Evolutionary conservation across 2,113 vertebrate genomes (phyloP).

Genomic region (Hystrix brachyura): DNA sequence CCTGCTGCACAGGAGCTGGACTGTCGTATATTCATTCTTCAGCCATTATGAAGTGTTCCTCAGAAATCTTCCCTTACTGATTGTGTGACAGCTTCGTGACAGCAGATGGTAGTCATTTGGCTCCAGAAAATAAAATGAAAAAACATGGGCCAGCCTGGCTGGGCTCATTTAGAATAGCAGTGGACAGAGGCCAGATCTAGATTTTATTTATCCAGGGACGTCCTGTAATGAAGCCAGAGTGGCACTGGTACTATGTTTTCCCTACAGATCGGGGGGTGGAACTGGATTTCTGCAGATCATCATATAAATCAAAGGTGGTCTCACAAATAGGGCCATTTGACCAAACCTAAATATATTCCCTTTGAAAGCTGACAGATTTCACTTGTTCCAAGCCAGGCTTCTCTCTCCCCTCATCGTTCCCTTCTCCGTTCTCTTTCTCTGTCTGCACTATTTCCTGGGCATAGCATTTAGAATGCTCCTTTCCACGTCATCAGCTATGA

Average conservation of each 20-base stretch:
- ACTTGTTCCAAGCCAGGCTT: conserved; percentile 52
- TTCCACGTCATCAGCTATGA: conserved; percentile 60
- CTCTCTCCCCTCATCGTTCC: neutral
- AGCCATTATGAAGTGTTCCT: conserved; percentile 87
- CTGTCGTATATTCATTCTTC: conserved; percentile 89
- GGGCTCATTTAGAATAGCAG: conserved; percentile 89
- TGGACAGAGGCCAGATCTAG: conserved; percentile 90
- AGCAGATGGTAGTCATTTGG: conserved; percentile 93
- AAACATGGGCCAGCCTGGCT: conserved; percentile 88
- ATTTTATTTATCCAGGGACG: conserved; percentile 88
- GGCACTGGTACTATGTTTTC: conserved; percentile 75
- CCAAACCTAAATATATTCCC: conserved; percentile 70
- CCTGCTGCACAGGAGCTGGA: conserved; percentile 84
- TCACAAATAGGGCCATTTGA: conserved; percentile 80
- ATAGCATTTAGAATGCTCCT: conserved; percentile 63
- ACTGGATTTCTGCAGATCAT: conserved; percentile 74
- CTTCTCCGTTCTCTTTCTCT: conserved; percentile 40
- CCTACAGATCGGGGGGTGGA: conserved; percentile 75
- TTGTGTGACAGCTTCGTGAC: conserved; percentile 92
- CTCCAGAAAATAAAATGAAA: conserved; percentile 90
- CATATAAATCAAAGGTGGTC: conserved; percentile 79
- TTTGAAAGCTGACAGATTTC: conserved; percentile 67
- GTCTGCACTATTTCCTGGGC: conserved; percentile 63
- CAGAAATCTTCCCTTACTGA: conserved; percentile 90
- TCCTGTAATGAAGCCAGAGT: conserved; percentile 86